Evolutionary conservation across 2,113 vertebrate genomes (phyloP), one percentile per base, ranked within the genome.

Genomic region (Dascyllus trimaculatus): DNA sequence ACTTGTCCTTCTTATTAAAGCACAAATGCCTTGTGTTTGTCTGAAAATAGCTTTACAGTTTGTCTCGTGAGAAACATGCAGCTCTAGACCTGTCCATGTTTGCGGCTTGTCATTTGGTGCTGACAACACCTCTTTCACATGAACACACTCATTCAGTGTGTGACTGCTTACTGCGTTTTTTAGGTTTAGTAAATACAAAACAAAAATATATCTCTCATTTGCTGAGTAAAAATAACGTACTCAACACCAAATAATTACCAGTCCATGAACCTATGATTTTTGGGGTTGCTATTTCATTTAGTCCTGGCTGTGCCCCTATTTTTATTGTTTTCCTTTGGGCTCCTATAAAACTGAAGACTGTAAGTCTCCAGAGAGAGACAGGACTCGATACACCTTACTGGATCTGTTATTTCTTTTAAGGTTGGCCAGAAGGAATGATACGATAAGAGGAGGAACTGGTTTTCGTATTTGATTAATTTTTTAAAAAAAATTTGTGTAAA

Each of bases 381-480:
- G 15, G 38, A 60, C 48, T 54, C 38, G n/a, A 7, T 26, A 43
- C 40, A 59, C 6, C 19, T n/a, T 67, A 69, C 21, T 43, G 61
- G 7, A 5, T 74, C 15, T 51, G 54, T 45, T 68, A 4, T 57
- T 61, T 32, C 21, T 76, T 18, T 71, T 29, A 38, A 66, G 26
- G 11, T 51, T 17, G 25, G 45, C 26, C 15, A 56, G 49, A 8
- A 54, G n/a, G 0, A 67, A 65, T 67, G 18, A 65, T 15, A 32
- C 0, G 18, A 62, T 43, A 49, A 46, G 0, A 48, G n/a, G 13
- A 52, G 15, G 6, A 48, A 62, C 24, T 54, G 46, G 15, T 54
- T 26, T 69, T 45, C 11, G 24, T 46, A 71, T 61, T 84, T 40
- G 0, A 24, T 79, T 65, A n/a, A n/a, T n/a, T n/a, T n/a, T n/a